Conservation (phyloP, 2,797 vertebrate genomes). For the Denticeps clupeoides region DNA sequence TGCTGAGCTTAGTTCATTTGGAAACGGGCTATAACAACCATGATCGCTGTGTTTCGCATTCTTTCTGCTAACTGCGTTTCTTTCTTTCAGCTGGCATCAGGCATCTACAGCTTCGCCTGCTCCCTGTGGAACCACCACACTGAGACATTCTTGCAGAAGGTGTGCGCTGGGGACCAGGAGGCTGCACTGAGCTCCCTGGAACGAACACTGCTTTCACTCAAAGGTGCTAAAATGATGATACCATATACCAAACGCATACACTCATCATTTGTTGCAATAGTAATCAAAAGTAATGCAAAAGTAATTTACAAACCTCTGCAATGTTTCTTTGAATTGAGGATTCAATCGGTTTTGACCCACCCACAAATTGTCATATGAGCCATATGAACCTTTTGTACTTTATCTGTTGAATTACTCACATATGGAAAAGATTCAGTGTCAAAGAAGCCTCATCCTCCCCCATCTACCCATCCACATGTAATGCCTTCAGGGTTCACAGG, state of each 20-base stretch:
- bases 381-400: not conserved
- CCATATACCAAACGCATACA: constrained; percentile 1
- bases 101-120: constrained; percentile 89
- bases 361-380: not conserved
- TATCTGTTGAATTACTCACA: too few species aligned
- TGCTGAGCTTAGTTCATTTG: too few species aligned
- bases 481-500: too few species aligned
- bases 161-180: constrained; percentile 66
- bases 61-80: too few species aligned
- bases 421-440: not conserved
- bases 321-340: too few species aligned
- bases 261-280: too few species aligned
- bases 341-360: not conserved
- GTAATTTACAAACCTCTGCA: too few species aligned
- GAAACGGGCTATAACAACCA: too few species aligned
- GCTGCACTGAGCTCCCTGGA: constrained; percentile 77
- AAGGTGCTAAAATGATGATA: constrained; percentile 62
- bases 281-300: too few species aligned
- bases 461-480: too few species aligned
- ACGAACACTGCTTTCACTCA: constrained; percentile 83
- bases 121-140: constrained; percentile 96
- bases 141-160: constrained; percentile 83
- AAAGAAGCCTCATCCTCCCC: too few species aligned
- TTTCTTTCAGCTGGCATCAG: constrained; percentile 74
- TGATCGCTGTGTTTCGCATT: too few species aligned